These are phyloP conservation scores for Atherinomorus stipes DNA, from an alignment of 2,113 vertebrate species.

Conservation along the genomic window DNA sequence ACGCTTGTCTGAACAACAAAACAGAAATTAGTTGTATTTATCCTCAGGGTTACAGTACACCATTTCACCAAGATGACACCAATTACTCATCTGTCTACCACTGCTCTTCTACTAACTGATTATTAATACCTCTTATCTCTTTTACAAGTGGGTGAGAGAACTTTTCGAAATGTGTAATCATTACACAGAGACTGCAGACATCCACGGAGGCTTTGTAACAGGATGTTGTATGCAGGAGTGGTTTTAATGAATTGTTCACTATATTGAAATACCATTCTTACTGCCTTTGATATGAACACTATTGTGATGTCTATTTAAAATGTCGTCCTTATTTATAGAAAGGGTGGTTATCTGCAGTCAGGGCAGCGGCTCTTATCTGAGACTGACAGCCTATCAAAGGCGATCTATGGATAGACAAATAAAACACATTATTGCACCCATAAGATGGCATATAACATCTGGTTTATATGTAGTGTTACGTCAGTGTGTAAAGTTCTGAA, in stretches of 20 bases:
- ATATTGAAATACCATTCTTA: slow-evolving; percentile 10
- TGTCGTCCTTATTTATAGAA: slow-evolving; percentile 23
- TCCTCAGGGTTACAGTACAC: slow-evolving; percentile 23
- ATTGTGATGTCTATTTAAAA: slow-evolving; percentile 17
- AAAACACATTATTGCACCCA: slow-evolving; percentile 25
- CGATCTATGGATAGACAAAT: slow-evolving; percentile 12
- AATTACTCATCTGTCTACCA: slow-evolving; percentile 23
- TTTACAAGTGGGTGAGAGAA: slow-evolving; percentile 10
- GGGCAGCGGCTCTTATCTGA: slow-evolving; percentile 16
- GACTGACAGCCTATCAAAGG: slow-evolving; percentile 37
- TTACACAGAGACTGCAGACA: neutral
- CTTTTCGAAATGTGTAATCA: slow-evolving; percentile 1
- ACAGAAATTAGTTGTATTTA: slow-evolving; percentile 11
- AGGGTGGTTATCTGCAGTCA: slow-evolving; percentile 19
- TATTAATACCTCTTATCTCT: slow-evolving; percentile 4
- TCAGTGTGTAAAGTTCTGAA: slow-evolving; percentile 23
- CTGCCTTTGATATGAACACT: slow-evolving; percentile 5
- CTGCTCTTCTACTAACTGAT: slow-evolving; percentile 25
- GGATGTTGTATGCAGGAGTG: neutral
- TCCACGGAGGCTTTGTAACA: slow-evolving; percentile 5
- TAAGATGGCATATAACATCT: slow-evolving; percentile 38
- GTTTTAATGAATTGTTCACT: neutral
- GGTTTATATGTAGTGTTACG: slow-evolving; percentile 23
- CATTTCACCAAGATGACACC: slow-evolving; percentile 23
- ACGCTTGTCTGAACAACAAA: slow-evolving; percentile 17